Percentiles rank a stretch among this genome's conserved stretches.
Conservation (phyloP, 2,888 invertebrate genomes). For the Sinotaia quadrata region DNA sequence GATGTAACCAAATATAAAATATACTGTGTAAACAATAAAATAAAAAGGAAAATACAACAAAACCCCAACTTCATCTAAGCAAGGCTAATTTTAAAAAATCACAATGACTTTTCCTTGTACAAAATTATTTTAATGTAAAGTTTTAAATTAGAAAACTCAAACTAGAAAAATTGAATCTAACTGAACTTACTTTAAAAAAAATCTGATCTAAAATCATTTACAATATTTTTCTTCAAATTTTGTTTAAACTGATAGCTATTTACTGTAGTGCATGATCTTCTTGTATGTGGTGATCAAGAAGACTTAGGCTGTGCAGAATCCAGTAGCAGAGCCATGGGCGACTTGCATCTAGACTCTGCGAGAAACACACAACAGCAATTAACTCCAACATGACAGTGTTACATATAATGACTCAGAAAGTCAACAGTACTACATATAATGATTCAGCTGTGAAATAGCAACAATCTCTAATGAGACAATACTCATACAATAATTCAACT, state of each 20-base stretch:
- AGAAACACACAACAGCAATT: too few species aligned
- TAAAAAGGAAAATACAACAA: too few species aligned
- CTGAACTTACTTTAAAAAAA: background rate
- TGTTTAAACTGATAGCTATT: conserved; percentile 26
- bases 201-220: background rate
- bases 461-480: background rate
- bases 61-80: too few species aligned
- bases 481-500: background rate
- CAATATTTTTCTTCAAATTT: background rate
- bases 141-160: background rate
- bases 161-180: background rate
- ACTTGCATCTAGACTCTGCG: conserved; percentile 85
- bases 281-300: conserved; percentile 80
- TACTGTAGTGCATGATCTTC: conserved; percentile 71
- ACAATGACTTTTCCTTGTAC: too few species aligned
- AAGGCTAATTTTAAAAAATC: too few species aligned
- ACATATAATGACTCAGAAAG: too few species aligned
- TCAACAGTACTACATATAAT: background rate
- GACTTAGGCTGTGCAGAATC: conserved; percentile 91
- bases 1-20: too few species aligned
- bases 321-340: conserved; percentile 98
- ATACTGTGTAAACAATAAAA: too few species aligned
- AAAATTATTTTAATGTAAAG: background rate
- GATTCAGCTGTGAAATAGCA: background rate
- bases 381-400: too few species aligned